These are phyloP conservation scores for Lutjanus argentimaculatus DNA, from an alignment of 2,797 vertebrate species.

Conservation along the genomic window DNA sequence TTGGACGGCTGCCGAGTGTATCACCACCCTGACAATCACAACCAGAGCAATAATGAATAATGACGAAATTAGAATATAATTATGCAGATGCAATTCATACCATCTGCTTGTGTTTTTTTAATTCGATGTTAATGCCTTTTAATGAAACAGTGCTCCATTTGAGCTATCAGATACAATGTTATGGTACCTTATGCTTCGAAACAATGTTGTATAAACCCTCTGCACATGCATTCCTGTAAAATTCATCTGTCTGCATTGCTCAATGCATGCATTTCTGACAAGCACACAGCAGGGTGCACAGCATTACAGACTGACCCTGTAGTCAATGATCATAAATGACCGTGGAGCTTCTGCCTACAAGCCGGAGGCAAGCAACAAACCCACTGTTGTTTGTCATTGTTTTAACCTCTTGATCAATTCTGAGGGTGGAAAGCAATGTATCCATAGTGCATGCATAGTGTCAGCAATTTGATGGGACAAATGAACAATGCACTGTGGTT, in stretches of 20 bases:
- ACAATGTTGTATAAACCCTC: constrained; percentile 11
- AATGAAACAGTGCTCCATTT: constrained; percentile 41
- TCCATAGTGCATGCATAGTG: constrained; percentile 67
- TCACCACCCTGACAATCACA: constrained; percentile 73
- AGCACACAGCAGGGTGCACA: not conserved
- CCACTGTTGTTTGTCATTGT: constrained; percentile 62
- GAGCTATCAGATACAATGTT: constrained; percentile 36
- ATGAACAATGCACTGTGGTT: constrained; percentile 78
- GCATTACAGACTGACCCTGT: constrained; percentile 19
- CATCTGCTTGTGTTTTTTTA: constrained; percentile 71
- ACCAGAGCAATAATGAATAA: constrained; percentile 75
- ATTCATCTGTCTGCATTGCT: constrained; percentile 38
- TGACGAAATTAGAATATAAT: constrained; percentile 75
- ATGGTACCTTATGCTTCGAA: constrained; percentile 33
- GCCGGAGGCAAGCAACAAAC: constrained; percentile 57
- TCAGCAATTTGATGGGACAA: constrained; percentile 76
- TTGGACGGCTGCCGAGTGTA: constrained; percentile 78
- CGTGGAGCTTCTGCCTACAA: constrained; percentile 34
- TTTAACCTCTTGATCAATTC: constrained; percentile 68
- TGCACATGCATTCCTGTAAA: constrained; percentile 32
- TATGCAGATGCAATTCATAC: constrained; percentile 78
- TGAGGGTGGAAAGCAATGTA: constrained; percentile 59
- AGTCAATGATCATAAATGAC: constrained; percentile 30
- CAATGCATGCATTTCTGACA: constrained; percentile 12
- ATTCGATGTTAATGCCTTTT: constrained; percentile 43